Conservation (phyloP, 1,140 invertebrate genomes). For the Cotesia glomerata region DNA sequence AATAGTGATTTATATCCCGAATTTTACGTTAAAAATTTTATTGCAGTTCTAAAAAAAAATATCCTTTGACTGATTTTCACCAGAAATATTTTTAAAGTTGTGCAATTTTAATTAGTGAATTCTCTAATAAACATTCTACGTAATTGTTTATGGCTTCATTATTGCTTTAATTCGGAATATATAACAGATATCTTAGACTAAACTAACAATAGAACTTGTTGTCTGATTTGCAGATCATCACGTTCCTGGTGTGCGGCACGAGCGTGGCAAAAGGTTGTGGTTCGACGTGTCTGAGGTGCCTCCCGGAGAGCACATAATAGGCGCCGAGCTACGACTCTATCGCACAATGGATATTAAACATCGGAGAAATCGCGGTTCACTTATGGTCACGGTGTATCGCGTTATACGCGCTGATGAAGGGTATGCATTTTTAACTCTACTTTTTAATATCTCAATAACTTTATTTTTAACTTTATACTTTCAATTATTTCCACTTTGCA, state of each 20-base stretch:
- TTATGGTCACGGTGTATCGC: conserved; percentile 55
- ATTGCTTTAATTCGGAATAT: not conserved
- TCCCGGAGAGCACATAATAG: conserved; percentile 77
- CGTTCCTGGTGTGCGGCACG: conserved; percentile 76
- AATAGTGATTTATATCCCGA: too few species aligned
- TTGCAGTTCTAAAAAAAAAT: too few species aligned
- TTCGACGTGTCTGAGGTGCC: conserved; percentile 90
- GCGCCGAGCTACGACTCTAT: conserved; percentile 85
- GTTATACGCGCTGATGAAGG: conserved; percentile 52
- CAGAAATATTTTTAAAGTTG: too few species aligned
- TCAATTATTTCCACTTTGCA: too few species aligned
- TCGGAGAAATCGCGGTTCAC: conserved; percentile 46
- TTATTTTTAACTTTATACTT: not conserved
- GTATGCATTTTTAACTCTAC: conserved; percentile 40
- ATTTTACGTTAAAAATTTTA: too few species aligned
- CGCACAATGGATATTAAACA: conserved; percentile 64
- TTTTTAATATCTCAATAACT: not conserved
- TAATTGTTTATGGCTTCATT: too few species aligned
- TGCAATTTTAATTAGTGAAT: too few species aligned
- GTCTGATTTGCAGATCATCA: conserved; percentile 66
- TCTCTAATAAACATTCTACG: too few species aligned
- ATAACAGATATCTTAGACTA: not conserved
- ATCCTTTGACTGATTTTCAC: too few species aligned
- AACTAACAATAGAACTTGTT: conserved; percentile 4
- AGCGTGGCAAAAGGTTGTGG: conserved; percentile 85